Percentiles rank a stretch among this genome's conserved stretches.
phyloP scores from a whole-genome alignment of 2,113 vertebrate species.

The Coreoperca whiteheadi region DNA sequence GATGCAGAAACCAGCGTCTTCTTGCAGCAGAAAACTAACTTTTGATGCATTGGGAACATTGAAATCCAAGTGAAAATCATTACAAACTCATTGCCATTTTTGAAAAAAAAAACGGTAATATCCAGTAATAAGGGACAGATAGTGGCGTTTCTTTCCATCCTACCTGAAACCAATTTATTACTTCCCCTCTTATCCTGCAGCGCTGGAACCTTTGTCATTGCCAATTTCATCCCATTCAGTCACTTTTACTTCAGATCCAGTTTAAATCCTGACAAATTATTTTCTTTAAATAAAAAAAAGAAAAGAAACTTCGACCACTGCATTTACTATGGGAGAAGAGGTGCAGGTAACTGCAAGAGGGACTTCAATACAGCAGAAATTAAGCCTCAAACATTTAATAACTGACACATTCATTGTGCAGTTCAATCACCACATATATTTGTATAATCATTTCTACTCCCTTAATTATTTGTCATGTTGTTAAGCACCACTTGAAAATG shows the following conservation, averaged over 20 bases:
- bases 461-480: neutral
- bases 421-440: neutral
- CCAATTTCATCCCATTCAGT: neutral
- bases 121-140: neutral
- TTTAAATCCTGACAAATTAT: neutral
- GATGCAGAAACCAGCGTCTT: neutral
- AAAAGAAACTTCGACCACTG: neutral
- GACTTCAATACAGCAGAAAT: neutral
- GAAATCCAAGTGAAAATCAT: neutral
- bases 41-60: neutral
- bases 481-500: neutral
- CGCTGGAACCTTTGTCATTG: neutral
- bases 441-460: neutral
- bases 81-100: neutral
- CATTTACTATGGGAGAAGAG: neutral
- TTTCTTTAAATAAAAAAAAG: slow-evolving; percentile 2
- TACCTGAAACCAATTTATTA: slow-evolving; percentile 20
- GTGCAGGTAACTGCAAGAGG: neutral
- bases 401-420: neutral
- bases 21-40: neutral
- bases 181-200: neutral
- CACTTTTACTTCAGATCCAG: neutral
- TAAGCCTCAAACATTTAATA: neutral
- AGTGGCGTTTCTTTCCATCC: neutral
- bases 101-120: neutral